Percentiles rank a stretch among this genome's conserved stretches.
These are phyloP conservation scores for Sarcophaga rosellei DNA, from an alignment of 2,888 invertebrate species.

Conservation along the genomic window DNA sequence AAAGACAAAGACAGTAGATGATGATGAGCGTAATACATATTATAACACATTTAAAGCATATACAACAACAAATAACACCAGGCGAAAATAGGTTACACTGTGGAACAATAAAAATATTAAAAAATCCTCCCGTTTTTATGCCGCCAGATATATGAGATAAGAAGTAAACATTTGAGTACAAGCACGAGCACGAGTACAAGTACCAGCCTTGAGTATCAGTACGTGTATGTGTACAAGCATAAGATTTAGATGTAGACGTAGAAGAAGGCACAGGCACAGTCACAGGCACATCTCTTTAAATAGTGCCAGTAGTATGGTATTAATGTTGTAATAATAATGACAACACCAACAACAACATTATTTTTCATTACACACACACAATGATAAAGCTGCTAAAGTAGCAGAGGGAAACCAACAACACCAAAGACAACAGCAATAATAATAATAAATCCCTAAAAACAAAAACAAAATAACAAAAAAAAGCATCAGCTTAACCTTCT, in stretches of 20 bases:
- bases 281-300: neutral
- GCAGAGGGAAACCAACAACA: neutral
- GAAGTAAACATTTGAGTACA: no score
- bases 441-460: neutral
- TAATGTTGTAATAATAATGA: neutral
- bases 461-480: neutral
- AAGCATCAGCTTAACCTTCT: conserved; percentile 62
- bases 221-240: no score
- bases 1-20: neutral
- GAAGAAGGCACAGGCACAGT: neutral
- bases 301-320: neutral
- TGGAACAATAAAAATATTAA: conserved; percentile 34
- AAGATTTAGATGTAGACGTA: neutral
- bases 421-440: neutral
- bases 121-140: conserved; percentile 32
- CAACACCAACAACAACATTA: conserved; percentile 37
- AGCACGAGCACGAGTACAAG: no score
- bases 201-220: no score
- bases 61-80: neutral
- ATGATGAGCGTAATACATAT: neutral
- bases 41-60: conserved; percentile 6
- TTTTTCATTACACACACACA: conserved; percentile 26
- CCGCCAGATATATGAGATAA: conserved; percentile 35
- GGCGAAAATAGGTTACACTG: conserved; percentile 29
- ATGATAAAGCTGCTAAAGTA: neutral